phyloP scores from a whole-genome alignment of 2,888 invertebrate genomes.

The Dugesia japonica region DNA sequence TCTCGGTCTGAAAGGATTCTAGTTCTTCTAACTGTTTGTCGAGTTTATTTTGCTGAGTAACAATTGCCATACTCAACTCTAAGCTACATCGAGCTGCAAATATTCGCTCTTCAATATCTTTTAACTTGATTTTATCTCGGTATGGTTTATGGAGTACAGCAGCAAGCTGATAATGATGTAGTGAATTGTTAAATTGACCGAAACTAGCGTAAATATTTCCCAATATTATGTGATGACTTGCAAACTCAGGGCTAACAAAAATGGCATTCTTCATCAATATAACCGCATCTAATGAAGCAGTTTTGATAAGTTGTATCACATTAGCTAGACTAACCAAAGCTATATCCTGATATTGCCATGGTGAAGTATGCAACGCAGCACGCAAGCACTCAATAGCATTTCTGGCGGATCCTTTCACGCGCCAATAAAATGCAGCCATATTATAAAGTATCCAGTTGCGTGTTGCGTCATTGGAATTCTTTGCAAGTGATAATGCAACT shows the following conservation, averaged over 20 bases:
- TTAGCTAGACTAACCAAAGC: constrained; percentile 61
- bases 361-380: constrained; percentile 60
- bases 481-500: constrained; percentile 36
- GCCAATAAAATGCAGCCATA: constrained; percentile 64
- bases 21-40: neutral
- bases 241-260: constrained; percentile 56
- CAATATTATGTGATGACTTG: constrained; percentile 53
- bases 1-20: neutral
- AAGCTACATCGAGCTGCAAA: neutral
- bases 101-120: constrained; percentile 13
- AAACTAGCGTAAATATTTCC: constrained; percentile 59
- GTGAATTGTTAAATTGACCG: constrained; percentile 22
- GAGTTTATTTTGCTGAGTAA: neutral
- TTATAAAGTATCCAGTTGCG: constrained; percentile 67
- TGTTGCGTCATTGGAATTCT: constrained; percentile 50
- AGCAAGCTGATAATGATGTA: neutral
- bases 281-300: constrained; percentile 58
- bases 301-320: constrained; percentile 57
- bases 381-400: constrained; percentile 65
- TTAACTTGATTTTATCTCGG: neutral
- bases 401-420: constrained; percentile 59
- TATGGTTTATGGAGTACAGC: neutral
- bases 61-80: neutral
- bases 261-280: constrained; percentile 60
- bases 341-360: constrained; percentile 52